A percentile compares a stretch with the other conserved stretches of the same genome.
These are phyloP conservation scores for Corythaeola cristata DNA, from an alignment of 2,113 vertebrate species.

Conservation along the genomic window DNA sequence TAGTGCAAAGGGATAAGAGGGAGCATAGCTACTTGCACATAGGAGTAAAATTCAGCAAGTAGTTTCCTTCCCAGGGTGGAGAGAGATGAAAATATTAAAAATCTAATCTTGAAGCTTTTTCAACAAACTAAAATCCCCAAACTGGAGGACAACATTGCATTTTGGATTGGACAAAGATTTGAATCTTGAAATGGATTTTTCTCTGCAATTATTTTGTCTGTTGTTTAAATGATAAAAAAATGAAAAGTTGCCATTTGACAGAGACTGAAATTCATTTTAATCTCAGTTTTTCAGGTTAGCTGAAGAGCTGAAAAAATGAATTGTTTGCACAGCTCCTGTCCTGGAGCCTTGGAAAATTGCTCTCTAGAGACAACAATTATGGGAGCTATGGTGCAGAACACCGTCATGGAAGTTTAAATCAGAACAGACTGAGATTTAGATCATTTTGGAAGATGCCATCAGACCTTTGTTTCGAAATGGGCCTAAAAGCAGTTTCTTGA, in stretches of 20 bases:
- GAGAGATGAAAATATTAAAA: background rate
- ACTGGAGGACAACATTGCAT: background rate
- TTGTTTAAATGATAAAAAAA: background rate
- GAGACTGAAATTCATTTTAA: background rate
- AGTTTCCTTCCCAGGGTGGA: background rate
- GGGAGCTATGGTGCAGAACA: background rate
- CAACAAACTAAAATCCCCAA: background rate
- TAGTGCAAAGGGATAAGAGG: background rate
- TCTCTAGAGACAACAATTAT: background rate
- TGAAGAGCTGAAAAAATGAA: background rate
- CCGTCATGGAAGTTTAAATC: background rate
- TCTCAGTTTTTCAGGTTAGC: background rate
- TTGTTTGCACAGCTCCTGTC: background rate
- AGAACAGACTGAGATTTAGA: background rate
- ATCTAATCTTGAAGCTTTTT: background rate
- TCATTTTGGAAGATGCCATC: background rate
- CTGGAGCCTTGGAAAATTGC: slow-evolving; percentile 2
- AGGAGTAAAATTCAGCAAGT: background rate
- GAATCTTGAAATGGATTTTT: background rate
- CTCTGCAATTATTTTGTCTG: background rate
- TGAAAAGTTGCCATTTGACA: background rate
- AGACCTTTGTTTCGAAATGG: background rate
- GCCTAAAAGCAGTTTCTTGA: background rate
- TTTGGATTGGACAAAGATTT: background rate
- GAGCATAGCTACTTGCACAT: background rate